These are phyloP conservation scores for Chloebia gouldiae DNA, from an alignment of 2,113 vertebrate genomes.

Conservation along the genomic window DNA sequence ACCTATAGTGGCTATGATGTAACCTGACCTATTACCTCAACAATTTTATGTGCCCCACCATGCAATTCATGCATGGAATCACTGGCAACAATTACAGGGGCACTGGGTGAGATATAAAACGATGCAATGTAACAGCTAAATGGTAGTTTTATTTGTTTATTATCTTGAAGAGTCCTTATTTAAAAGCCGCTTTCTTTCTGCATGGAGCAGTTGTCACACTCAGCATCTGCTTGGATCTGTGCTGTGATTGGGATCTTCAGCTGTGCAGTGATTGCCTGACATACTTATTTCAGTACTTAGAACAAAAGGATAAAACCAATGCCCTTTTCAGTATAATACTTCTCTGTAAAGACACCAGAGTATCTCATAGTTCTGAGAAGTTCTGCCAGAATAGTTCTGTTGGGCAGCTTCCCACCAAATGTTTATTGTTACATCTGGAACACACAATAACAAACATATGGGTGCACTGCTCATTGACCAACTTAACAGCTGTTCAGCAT, in stretches of 20 bases:
- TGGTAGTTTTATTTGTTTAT: constrained; percentile 31
- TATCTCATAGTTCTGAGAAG: too few relatives aligned
- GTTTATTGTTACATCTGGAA: constrained; percentile 58
- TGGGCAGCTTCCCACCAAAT: background rate
- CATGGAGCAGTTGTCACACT: constrained; percentile 40
- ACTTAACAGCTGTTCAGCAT: constrained; percentile 40
- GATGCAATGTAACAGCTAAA: background rate
- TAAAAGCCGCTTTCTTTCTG: constrained; percentile 50
- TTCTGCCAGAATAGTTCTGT: constrained; percentile 41
- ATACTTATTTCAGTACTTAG: constrained; percentile 46
- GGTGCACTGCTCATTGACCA: constrained; percentile 19
- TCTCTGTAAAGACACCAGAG: constrained; percentile 41
- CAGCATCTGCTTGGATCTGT: constrained; percentile 46
- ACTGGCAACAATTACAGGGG: constrained; percentile 8
- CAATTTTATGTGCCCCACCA: constrained; percentile 10
- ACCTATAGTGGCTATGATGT: background rate
- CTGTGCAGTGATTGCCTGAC: constrained; percentile 49
- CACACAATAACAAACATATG: constrained; percentile 14
- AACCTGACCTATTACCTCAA: constrained; percentile 20
- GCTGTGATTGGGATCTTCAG: constrained; percentile 58
- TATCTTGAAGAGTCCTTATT: constrained; percentile 17
- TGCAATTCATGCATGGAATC: background rate
- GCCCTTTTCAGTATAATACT: background rate
- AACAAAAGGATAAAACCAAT: background rate
- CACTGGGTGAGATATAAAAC: background rate